phyloP scores from a whole-genome alignment of 2,888 invertebrate species.

The Pseudococcus longispinus region DNA sequence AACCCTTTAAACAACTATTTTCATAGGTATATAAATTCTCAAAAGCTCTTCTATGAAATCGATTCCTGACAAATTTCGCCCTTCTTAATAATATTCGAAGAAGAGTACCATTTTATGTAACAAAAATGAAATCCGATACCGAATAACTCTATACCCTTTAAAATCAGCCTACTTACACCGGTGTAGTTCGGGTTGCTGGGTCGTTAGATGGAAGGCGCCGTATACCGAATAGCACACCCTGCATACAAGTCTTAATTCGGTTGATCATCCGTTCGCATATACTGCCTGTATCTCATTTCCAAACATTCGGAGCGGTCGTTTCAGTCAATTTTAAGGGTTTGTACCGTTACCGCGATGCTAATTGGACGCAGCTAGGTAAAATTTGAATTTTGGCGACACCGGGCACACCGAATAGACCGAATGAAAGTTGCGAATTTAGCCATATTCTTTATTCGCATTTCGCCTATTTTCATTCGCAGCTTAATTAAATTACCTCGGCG shows the following conservation, averaged over 20 bases:
- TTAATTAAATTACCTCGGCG: background rate
- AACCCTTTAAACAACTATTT: background rate
- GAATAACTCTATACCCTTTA: background rate
- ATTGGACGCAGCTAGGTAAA: no score
- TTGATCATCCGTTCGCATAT: background rate
- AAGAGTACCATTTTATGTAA: background rate
- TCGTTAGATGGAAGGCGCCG: background rate
- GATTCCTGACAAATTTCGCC: background rate
- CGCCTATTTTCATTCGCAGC: background rate
- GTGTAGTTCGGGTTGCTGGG: background rate
- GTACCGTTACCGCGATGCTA: background rate
- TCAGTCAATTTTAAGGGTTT: background rate
- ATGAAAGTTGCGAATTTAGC: background rate
- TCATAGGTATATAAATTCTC: background rate
- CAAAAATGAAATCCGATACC: background rate
- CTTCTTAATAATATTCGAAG: background rate
- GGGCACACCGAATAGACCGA: background rate
- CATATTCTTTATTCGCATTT: background rate
- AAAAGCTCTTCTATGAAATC: background rate
- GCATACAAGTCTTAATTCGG: background rate
- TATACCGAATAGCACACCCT: background rate
- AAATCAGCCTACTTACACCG: background rate
- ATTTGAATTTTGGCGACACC: no score
- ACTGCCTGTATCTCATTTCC: background rate
- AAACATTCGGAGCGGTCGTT: background rate